These are phyloP conservation scores for Albula goreensis DNA, from an alignment of 2,113 vertebrate species.

Conservation along the genomic window DNA sequence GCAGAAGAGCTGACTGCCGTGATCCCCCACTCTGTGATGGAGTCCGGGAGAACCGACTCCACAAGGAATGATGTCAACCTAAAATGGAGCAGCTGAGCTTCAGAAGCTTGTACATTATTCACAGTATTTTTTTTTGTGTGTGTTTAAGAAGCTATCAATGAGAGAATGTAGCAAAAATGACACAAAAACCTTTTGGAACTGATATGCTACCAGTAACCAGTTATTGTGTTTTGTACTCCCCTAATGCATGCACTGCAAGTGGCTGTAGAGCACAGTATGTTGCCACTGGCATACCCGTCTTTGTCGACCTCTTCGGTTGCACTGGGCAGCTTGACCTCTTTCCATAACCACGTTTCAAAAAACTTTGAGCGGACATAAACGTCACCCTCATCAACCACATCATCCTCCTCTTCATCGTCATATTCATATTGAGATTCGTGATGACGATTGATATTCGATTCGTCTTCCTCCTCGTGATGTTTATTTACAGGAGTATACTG, in stretches of 20 bases:
- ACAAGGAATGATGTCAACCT: conserved; percentile 53
- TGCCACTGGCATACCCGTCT: conserved; percentile 51
- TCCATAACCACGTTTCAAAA: conserved; percentile 73
- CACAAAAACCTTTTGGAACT: too few species aligned
- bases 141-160: too few species aligned
- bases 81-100: conserved; percentile 2
- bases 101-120: too few species aligned
- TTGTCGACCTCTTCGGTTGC: conserved; percentile 15
- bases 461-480: too few species aligned
- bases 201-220: too few species aligned
- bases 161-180: too few species aligned
- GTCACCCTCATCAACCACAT: conserved; percentile 47
- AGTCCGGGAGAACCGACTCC: conserved; percentile 58
- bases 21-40: conserved; percentile 73
- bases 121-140: too few species aligned
- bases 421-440: not conserved
- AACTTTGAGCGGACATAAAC: conserved; percentile 66
- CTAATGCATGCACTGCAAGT: too few species aligned
- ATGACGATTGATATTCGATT: too few species aligned
- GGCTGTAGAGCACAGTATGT: not conserved
- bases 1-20: conserved; percentile 66
- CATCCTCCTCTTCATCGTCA: conserved; percentile 28
- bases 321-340: conserved; percentile 52
- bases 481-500: too few species aligned
- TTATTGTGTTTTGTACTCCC: too few species aligned